These are phyloP conservation scores for Eleutherodactylus coqui DNA, from an alignment of 2,797 vertebrate species.

Conservation along the genomic window DNA sequence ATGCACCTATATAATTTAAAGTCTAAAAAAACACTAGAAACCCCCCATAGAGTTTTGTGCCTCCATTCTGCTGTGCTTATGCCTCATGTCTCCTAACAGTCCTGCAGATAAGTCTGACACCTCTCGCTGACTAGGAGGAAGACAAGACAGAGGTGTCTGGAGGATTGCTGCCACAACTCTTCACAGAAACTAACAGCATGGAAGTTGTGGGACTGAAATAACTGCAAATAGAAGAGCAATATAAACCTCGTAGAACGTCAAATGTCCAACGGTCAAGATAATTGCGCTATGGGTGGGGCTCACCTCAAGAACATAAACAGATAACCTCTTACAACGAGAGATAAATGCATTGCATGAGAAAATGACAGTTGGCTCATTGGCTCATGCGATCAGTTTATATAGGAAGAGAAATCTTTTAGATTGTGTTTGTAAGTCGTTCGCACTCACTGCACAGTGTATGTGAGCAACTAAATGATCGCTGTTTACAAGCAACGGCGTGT, in stretches of 20 bases:
- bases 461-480: no score
- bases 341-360: no score
- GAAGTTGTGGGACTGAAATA: background rate
- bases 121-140: slow-evolving; percentile 10
- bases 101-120: slow-evolving; percentile 39
- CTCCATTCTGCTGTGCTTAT: background rate
- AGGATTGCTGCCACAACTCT: background rate
- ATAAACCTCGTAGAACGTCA: background rate
- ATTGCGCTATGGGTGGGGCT: no score
- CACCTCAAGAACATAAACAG: no score
- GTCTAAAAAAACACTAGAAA: background rate
- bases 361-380: no score
- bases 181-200: background rate
- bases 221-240: background rate
- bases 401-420: no score
- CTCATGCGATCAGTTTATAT: no score
- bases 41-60: background rate
- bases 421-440: no score
- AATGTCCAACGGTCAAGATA: no score
- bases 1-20: background rate
- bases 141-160: slow-evolving; percentile 7
- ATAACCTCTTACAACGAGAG: no score
- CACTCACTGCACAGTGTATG: no score
- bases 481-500: no score
- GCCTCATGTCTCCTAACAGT: slow-evolving; percentile 1